Evolutionary conservation across 2,797 vertebrate genomes (phyloP).

Genomic region (Urosaurus nigricauda): DNA sequence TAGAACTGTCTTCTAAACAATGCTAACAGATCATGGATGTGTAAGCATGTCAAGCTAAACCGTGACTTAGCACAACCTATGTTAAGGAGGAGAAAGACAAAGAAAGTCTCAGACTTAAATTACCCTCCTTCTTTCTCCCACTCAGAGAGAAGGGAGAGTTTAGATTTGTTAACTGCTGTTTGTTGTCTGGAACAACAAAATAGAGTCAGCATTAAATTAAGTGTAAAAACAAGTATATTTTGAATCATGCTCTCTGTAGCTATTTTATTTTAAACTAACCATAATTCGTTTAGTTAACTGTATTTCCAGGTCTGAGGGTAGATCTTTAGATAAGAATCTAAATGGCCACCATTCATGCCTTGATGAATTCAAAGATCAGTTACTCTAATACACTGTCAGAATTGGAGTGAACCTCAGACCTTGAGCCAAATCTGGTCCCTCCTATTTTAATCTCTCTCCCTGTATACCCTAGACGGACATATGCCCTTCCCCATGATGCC

Average conservation of each 20-base stretch:
- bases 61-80: not conserved
- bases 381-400: not conserved
- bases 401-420: too few relatives aligned
- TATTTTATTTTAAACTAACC: not conserved
- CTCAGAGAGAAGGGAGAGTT: not conserved
- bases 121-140: not conserved
- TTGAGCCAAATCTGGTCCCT: too few relatives aligned
- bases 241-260: not conserved
- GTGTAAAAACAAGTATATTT: not conserved
- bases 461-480: too few relatives aligned
- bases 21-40: not conserved
- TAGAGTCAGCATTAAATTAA: not conserved
- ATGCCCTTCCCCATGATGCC: too few relatives aligned
- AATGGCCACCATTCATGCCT: not conserved
- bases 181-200: not conserved
- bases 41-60: not conserved
- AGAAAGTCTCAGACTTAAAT: not conserved
- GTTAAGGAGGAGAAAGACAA: not conserved
- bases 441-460: too few relatives aligned
- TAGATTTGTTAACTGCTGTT: not conserved
- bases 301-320: not conserved
- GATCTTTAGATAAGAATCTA: not conserved
- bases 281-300: not conserved
- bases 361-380: not conserved
- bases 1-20: constrained; percentile 27